Evolutionary conservation across 2,113 vertebrate genomes (phyloP).

Genomic region (Ammodytes marinus): DNA sequence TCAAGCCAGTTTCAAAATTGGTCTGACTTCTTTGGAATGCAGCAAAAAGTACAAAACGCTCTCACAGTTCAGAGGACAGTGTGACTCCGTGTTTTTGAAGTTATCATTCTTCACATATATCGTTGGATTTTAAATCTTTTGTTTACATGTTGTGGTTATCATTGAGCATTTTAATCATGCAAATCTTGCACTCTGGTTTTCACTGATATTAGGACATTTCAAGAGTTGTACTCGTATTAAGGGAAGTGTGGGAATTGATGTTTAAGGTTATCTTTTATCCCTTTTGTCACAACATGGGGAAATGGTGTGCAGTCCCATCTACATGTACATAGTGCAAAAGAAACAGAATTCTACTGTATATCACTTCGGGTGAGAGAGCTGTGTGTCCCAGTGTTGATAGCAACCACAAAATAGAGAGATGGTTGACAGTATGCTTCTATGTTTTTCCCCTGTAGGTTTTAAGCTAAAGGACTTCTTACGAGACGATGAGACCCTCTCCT

Average conservation of each 20-base stretch:
- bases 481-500: conserved; percentile 93
- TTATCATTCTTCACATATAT: background rate
- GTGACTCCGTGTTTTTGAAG: background rate
- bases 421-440: background rate
- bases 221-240: background rate
- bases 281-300: background rate
- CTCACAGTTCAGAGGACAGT: background rate
- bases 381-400: background rate
- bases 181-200: background rate
- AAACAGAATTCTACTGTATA: background rate
- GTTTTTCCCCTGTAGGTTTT: conserved; percentile 82
- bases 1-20: conserved; percentile 46
- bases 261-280: background rate
- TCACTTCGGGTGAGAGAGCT: background rate
- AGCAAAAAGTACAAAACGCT: conserved; percentile 41
- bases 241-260: background rate
- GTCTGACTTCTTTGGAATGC: conserved; percentile 58
- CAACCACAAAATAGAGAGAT: background rate
- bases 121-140: background rate
- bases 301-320: background rate
- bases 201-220: background rate
- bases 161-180: background rate
- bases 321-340: background rate
- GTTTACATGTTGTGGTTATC: background rate
- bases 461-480: conserved; percentile 93